These are phyloP conservation scores for Embidobia sp. DNA, from an alignment of 2,888 invertebrate species.

Conservation along the genomic window DNA sequence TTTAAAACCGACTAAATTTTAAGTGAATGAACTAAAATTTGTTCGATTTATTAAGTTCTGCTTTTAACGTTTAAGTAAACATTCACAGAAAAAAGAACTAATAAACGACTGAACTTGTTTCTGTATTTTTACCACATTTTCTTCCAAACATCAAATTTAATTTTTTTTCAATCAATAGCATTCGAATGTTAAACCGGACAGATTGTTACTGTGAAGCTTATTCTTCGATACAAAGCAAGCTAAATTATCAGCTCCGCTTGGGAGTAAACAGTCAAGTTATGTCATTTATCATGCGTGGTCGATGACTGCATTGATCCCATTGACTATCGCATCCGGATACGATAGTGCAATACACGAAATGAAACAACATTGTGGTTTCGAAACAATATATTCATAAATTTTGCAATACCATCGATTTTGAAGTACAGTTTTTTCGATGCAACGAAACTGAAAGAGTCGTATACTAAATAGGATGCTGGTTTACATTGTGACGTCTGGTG, in stretches of 20 bases:
- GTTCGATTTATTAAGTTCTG: no score
- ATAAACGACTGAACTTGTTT: conserved; percentile 21
- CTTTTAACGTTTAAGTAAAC: no score
- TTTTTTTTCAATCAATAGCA: conserved; percentile 53
- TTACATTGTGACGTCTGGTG: conserved; percentile 23
- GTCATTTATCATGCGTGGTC: conserved; percentile 30
- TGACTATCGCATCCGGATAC: conserved; percentile 1
- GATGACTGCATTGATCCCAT: conserved; percentile 23
- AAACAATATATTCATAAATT: background rate
- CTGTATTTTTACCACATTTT: conserved; percentile 32
- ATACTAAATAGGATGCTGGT: conserved; percentile 16
- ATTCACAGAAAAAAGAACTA: no score
- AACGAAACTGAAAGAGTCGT: background rate
- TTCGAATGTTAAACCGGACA: conserved; percentile 48
- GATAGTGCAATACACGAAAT: background rate
- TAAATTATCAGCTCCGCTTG: conserved; percentile 13
- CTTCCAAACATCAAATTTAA: conserved; percentile 25
- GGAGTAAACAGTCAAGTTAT: conserved; percentile 35
- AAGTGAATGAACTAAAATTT: no score
- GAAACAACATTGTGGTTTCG: background rate
- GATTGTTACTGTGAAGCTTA: conserved; percentile 29
- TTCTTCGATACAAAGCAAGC: conserved; percentile 10
- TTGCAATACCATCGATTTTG: conserved; percentile 15
- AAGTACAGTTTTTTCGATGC: conserved; percentile 1
- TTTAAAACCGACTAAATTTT: no score